phyloP scores from a whole-genome alignment of 1,140 invertebrate genomes.

The Maniola jurtina region DNA sequence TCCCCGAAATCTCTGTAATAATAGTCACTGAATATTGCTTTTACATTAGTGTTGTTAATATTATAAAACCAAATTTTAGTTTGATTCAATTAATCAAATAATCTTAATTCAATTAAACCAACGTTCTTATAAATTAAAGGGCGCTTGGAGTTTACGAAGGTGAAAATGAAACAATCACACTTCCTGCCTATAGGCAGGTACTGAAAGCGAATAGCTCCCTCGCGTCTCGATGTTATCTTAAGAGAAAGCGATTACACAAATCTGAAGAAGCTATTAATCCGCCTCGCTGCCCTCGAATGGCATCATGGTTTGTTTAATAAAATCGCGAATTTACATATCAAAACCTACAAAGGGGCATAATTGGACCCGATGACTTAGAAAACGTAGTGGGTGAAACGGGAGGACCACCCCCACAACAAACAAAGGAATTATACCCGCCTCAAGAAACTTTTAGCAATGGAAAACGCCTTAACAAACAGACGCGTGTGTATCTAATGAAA shows the following conservation, averaged over 20 bases:
- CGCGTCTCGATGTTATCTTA: conserved; percentile 73
- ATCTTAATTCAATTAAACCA: conserved; percentile 3
- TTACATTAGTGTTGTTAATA: background rate
- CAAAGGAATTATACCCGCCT: conserved; percentile 79
- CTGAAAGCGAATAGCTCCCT: conserved; percentile 62
- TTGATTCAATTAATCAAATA: conserved; percentile 1
- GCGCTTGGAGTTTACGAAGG: conserved; percentile 21
- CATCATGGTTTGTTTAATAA: conserved; percentile 79
- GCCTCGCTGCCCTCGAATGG: conserved; percentile 74
- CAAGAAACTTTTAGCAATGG: conserved; percentile 79
- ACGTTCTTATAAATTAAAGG: conserved; percentile 11
- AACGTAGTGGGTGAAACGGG: conserved; percentile 72
- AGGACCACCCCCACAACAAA: conserved; percentile 69
- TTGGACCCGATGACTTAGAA: conserved; percentile 77
- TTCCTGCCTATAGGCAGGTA: conserved; percentile 34
- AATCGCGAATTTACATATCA: conserved; percentile 78
- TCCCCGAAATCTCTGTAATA: conserved; percentile 49
- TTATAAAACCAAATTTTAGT: background rate
- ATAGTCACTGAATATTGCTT: conserved; percentile 31
- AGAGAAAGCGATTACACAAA: conserved; percentile 78
- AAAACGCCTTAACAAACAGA: conserved; percentile 79
- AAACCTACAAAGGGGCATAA: conserved; percentile 78
- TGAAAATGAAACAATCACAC: conserved; percentile 38
- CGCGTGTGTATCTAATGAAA: conserved; percentile 79
- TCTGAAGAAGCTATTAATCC: conserved; percentile 78